Percentiles rank a stretch among this genome's conserved stretches.
These are phyloP conservation scores for Druon quercuslanigerum DNA, from an alignment of 1,140 invertebrate species.

Conservation along the genomic window DNA sequence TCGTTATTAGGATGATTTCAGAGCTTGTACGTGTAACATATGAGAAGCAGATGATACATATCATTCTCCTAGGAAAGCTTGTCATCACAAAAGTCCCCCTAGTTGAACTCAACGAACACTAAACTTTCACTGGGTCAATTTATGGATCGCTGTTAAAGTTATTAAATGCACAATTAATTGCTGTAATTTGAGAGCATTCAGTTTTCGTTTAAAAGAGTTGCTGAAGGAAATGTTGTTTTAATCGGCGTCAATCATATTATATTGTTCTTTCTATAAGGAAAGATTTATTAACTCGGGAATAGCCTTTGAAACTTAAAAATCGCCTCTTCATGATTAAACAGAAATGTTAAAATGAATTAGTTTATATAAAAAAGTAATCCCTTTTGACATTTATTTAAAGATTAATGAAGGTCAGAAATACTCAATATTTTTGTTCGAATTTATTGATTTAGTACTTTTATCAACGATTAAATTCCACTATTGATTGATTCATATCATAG, in stretches of 20 bases:
- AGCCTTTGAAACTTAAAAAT: background rate
- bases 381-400: no score
- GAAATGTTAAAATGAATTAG: no score
- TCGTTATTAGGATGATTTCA: background rate
- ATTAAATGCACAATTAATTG: conserved; percentile 15
- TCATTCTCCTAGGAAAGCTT: background rate
- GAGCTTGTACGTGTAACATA: background rate
- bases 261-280: background rate
- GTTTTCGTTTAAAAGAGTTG: background rate
- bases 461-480: background rate
- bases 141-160: conserved; percentile 13
- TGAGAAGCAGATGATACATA: conserved; percentile 18
- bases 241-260: background rate
- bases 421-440: background rate
- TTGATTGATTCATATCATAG: background rate
- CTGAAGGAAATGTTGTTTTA: conserved; percentile 5
- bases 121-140: conserved; percentile 30
- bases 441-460: background rate
- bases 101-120: background rate
- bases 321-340: no score
- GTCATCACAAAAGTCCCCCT: background rate
- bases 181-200: background rate
- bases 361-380: no score
- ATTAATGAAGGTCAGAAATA: no score
- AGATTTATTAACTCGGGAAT: background rate